phyloP scores from a whole-genome alignment of 1,140 invertebrate species.

The Halotydeus destructor region DNA sequence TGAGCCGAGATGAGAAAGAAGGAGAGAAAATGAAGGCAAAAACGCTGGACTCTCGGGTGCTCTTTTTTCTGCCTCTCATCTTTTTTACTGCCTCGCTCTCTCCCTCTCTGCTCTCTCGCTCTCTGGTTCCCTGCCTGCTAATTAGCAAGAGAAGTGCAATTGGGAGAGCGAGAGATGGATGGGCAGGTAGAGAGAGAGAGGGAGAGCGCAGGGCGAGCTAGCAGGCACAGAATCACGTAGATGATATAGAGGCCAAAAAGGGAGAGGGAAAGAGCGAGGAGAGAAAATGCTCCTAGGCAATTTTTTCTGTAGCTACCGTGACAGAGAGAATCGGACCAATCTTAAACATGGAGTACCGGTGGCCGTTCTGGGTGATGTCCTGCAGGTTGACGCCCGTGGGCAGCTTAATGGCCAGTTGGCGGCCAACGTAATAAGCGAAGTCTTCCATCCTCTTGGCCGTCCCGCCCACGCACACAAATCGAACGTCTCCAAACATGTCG shows the following conservation, averaged over 20 bases:
- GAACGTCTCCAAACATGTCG: constrained; percentile 90
- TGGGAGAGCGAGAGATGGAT: constrained; percentile 2
- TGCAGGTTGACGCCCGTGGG: constrained; percentile 61
- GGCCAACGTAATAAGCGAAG: constrained; percentile 72
- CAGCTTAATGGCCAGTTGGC: constrained; percentile 67
- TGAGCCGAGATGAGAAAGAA: neutral
- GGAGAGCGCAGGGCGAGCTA: no score
- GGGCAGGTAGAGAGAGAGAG: neutral
- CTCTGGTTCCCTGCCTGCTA: neutral
- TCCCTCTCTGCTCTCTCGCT: neutral
- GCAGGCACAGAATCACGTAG: no score
- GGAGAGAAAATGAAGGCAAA: constrained; percentile 4
- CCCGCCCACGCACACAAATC: constrained; percentile 95
- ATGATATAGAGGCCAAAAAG: no score
- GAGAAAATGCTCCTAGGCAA: no score
- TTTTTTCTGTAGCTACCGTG: no score
- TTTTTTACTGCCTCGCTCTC: neutral
- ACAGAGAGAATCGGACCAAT: constrained; percentile 76
- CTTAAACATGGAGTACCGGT: constrained; percentile 93
- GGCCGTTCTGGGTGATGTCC: constrained; percentile 76
- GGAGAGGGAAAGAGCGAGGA: no score
- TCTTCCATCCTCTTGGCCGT: constrained; percentile 81
- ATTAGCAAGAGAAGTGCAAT: neutral
- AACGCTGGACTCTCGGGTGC: neutral
- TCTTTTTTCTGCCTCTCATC: neutral